Conservation (phyloP, 1,140 invertebrate species). For the Heliconius melpomene region DNA sequence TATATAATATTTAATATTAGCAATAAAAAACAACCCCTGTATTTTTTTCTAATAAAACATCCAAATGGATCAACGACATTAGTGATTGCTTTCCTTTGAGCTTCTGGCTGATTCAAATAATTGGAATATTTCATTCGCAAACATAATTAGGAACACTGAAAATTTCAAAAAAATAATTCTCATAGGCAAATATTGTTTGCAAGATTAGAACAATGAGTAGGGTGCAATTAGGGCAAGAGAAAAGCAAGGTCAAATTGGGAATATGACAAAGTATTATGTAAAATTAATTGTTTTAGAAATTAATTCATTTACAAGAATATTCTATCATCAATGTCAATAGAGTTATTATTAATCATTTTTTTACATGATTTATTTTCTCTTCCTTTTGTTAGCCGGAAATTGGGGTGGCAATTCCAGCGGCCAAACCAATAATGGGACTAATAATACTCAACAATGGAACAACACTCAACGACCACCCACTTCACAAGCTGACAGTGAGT, state of each 20-base stretch:
- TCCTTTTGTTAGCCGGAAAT: conserved; percentile 73
- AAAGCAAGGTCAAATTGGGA: neutral
- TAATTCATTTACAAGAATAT: conserved; percentile 10
- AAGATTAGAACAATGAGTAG: conserved; percentile 3
- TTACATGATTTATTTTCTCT: neutral
- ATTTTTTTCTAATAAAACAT: neutral
- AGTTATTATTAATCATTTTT: neutral
- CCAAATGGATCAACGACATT: too few relatives aligned
- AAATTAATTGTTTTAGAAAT: conserved; percentile 3
- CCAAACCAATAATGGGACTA: conserved; percentile 79
- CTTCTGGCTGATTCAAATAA: too few relatives aligned
- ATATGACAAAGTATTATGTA: conserved; percentile 6
- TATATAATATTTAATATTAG: neutral
- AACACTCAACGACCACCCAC: conserved; percentile 82
- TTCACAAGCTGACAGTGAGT: conserved; percentile 81
- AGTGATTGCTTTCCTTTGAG: too few relatives aligned
- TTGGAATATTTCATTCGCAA: neutral
- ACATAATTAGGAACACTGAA: neutral
- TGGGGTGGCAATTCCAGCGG: conserved; percentile 80
- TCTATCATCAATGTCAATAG: neutral
- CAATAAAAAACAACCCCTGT: neutral
- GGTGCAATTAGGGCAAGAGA: neutral
- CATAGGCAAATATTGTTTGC: neutral
- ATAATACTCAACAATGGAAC: conserved; percentile 83
- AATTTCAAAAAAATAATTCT: neutral